Evolutionary conservation across 1,140 invertebrate genomes (phyloP), one percentile per base, ranked within the genome.

Genomic region (Mizuhopecten yessoensis): DNA sequence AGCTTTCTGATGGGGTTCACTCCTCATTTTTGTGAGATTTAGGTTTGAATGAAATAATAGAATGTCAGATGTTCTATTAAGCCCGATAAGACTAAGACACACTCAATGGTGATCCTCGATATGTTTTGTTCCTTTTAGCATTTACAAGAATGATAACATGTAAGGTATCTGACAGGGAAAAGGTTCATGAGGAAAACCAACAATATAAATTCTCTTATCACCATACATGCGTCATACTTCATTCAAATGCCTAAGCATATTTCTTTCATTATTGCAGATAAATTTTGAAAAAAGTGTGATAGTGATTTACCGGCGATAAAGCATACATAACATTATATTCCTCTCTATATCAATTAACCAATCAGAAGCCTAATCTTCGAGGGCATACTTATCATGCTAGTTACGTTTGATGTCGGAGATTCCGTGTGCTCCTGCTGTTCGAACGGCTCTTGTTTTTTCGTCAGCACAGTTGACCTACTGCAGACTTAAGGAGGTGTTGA

Each of bases 381-480:
- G 57, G 57, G 57, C 57, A 75, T 75, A 29, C 57, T 29, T n/a
- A 75, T 75, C 57, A 17, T 29, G 17, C 57, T 29, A 29, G 57
- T 75, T 75, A 75, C 57, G 57, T 75, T 75, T 75, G 57, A 75
- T 75, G 57, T 75, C n/a, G 57, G 57, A 75, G 57, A 75, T 75
- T 5, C 57, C 57, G n/a, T 29, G 57, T 75, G n/a, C 57, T 29
- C 57, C 57, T 29, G 57, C 57, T 75, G 57, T 75, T 75, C 9
- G 23, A 75, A n/a, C 57, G 57, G 57, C 57, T 75, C 57, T 75
- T 75, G 57, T 75, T 75, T 75, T 75, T 75, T 75, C 57, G 57
- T 75, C 57, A 75, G 57, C 57, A 75, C 57, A 75, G 57, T 75
- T 75, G 57, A 75, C 57, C 57, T 75, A 75, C 57, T 75, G 57